Evolutionary conservation across 1,140 invertebrate genomes (phyloP).

Genomic region (Paracyclopina nana): DNA sequence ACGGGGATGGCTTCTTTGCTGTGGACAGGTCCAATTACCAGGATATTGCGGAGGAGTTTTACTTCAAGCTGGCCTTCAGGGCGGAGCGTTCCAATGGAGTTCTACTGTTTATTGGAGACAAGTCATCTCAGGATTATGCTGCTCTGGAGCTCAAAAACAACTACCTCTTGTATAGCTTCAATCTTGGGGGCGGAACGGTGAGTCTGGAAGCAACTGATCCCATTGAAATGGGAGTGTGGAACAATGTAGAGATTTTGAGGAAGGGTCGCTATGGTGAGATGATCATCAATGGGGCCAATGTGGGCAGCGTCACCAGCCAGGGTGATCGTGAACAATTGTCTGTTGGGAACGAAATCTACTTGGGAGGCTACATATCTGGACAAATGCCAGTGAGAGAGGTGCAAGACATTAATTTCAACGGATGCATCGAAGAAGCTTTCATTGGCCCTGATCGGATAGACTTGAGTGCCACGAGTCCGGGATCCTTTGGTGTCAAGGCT

Average conservation of each 20-base stretch:
- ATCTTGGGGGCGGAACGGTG: constrained; percentile 8
- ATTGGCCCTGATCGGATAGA: constrained; percentile 53
- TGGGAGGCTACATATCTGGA: constrained; percentile 65
- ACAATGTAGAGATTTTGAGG: background rate
- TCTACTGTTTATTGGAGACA: constrained; percentile 55
- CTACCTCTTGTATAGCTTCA: constrained; percentile 35
- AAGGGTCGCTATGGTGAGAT: background rate
- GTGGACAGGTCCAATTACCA: constrained; percentile 35
- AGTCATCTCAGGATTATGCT: constrained; percentile 43
- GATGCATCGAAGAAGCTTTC: constrained; percentile 67
- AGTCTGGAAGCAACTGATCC: background rate
- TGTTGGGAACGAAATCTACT: constrained; percentile 47
- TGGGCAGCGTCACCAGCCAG: constrained; percentile 24
- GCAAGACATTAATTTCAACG: constrained; percentile 59
- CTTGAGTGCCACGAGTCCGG: constrained; percentile 52
- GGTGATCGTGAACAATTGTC: constrained; percentile 30
- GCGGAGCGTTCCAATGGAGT: constrained; percentile 66
- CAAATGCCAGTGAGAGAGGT: constrained; percentile 42
- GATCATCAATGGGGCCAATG: constrained; percentile 22
- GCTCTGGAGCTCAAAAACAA: constrained; percentile 63
- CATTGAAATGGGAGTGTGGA: background rate
- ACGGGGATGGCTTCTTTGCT: constrained; percentile 59
- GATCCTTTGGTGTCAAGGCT: constrained; percentile 53
- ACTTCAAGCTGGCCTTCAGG: constrained; percentile 55
- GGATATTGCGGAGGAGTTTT: constrained; percentile 33